Evolutionary conservation across 1,140 invertebrate species (phyloP), one percentile per base, ranked within the genome.

Genomic region (Drosophila sp.): DNA sequence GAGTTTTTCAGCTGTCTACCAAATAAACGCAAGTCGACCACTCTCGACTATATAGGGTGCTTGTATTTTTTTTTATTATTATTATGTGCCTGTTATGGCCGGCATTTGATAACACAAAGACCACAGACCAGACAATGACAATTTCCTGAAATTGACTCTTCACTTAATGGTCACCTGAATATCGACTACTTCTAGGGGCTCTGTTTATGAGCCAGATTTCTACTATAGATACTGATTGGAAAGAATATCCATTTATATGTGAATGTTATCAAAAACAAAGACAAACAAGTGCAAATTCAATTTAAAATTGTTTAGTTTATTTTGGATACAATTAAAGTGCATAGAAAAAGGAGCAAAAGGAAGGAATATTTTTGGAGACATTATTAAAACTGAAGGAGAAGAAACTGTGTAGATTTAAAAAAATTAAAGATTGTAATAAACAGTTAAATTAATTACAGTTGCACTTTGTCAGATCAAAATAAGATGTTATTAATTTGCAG

Each of bases 111-210:
- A 72, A 66, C 69, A 58, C 67, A 57, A 46, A 58, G 41, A 58
- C 62, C 69, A 72, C 64, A 58, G 53, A 58, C 45, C 62, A 72
- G 53, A 66, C 69, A 40, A 50, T 18, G 13, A 66, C 62, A 66
- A 72, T 58, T 66, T 63, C 36, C 62, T 9, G 38, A 66, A 72
- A 72, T 72, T 72, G 69, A 72, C 69, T 72, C 69, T 72, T 72
- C 69, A 58, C 34, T 21, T 72, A 66, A 72, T 72, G 38, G 63
- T 62, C 53, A 72, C 69, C 69, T 72, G 69, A 56, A 54, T 34
- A 41, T 21, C 2, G 29, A 43, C 36, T 41, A 13, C 61, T 51
- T 34, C 9, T 32, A 48, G 25, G 9, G 41, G 34, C 21, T 14
- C 41, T 48, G 43, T 72, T 72, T 53, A 58, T 58, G 36, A 36